Evolutionary conservation across 2,113 vertebrate species (phyloP).

Genomic region (Emydocephalus ijimae): DNA sequence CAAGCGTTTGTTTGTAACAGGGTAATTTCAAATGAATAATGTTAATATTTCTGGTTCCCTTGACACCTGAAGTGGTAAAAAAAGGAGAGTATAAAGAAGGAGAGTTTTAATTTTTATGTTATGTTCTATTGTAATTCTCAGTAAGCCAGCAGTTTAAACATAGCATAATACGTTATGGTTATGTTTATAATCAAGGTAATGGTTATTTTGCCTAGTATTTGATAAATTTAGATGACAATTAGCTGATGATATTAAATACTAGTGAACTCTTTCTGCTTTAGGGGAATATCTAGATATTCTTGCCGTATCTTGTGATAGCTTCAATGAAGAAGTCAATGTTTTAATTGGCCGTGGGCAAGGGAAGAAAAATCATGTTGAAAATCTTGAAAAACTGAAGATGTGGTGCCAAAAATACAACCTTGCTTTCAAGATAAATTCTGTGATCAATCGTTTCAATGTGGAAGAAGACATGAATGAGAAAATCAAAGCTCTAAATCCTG

Average conservation of each 20-base stretch:
- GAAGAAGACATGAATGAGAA: conserved; percentile 85
- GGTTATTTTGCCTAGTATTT: neutral
- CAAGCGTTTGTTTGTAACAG: neutral
- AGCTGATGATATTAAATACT: neutral
- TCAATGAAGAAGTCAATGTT: conserved; percentile 84
- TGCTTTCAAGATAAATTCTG: conserved; percentile 95
- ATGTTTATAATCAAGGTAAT: neutral
- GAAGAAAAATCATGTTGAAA: conserved; percentile 84
- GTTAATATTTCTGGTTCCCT: neutral
- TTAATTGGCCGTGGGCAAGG: conserved; percentile 87
- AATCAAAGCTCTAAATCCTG: conserved; percentile 78
- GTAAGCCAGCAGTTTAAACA: neutral
- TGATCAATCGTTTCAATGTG: conserved; percentile 89
- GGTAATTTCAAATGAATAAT: neutral
- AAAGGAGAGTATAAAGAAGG: neutral
- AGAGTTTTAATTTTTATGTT: neutral
- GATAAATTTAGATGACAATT: neutral
- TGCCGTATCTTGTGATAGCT: conserved; percentile 94
- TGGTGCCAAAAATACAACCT: conserved; percentile 87
- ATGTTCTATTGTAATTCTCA: neutral
- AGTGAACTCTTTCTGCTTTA: conserved; percentile 44
- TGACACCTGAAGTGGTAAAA: neutral
- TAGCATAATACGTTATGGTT: neutral
- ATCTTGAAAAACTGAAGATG: conserved; percentile 74
- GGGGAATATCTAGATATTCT: conserved; percentile 89